A percentile compares a stretch with the other conserved stretches of the same genome.
Evolutionary conservation across 2,797 vertebrate species (phyloP).

Genomic region (Propithecus deckenii): DNA sequence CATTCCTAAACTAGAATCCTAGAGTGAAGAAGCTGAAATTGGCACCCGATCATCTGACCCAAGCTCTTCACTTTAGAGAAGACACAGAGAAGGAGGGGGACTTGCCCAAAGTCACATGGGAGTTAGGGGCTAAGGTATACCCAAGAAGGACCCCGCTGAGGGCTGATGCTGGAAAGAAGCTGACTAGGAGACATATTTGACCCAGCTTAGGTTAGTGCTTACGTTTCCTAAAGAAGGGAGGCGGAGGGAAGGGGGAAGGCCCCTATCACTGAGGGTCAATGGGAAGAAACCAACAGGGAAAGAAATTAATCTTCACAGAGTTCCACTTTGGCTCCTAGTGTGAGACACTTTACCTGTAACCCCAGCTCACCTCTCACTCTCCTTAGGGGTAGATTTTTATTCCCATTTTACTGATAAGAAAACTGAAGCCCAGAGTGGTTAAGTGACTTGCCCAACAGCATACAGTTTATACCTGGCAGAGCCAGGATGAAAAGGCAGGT

Average conservation of each 20-base stretch:
- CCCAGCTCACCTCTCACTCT: not conserved
- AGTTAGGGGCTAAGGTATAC: not conserved
- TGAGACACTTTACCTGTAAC: not conserved
- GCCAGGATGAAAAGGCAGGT: not conserved
- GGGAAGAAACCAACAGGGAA: not conserved
- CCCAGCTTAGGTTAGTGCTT: not conserved
- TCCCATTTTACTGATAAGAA: not conserved
- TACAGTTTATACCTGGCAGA: not conserved
- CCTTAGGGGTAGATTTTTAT: not conserved
- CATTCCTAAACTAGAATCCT: not conserved
- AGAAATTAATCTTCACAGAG: not conserved
- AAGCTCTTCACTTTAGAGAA: not conserved
- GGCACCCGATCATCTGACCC: not conserved
- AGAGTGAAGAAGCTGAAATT: not conserved
- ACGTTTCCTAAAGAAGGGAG: not conserved
- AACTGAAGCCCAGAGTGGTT: not conserved
- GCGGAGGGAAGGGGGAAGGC: not conserved
- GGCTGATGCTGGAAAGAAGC: not conserved
- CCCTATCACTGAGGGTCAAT: not conserved
- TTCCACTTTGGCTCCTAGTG: not conserved
- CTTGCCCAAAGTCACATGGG: not conserved
- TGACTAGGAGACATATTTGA: not conserved
- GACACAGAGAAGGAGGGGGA: not conserved
- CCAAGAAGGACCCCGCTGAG: not conserved
- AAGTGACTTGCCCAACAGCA: not conserved